Evolutionary conservation across 2,888 invertebrate species (phyloP).

Genomic region (Callyntrura sp.): DNA sequence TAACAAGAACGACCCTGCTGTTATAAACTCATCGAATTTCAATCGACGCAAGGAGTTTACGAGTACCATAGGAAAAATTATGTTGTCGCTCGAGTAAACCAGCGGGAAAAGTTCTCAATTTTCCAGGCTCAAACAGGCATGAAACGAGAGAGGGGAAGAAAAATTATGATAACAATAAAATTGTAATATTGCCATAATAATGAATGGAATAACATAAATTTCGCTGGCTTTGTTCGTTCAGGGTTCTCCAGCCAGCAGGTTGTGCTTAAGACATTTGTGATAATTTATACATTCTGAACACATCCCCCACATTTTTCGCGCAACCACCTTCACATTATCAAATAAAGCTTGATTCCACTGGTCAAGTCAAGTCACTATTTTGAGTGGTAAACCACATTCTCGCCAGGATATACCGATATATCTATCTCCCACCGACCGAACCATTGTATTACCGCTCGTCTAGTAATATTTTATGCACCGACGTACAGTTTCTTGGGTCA

Average conservation of each 20-base stretch:
- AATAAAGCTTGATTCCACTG: too few relatives aligned
- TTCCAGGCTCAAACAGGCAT: background rate
- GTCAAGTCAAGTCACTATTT: background rate
- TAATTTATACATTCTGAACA: too few relatives aligned
- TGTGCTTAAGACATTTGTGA: too few relatives aligned
- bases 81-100: background rate
- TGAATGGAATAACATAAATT: too few relatives aligned
- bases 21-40: background rate
- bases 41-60: background rate
- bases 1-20: background rate
- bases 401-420: background rate
- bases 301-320: too few relatives aligned
- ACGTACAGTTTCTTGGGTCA: background rate
- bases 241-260: too few relatives aligned
- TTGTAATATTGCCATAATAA: too few relatives aligned
- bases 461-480: background rate
- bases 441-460: too few relatives aligned
- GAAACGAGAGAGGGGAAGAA: background rate
- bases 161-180: too few relatives aligned
- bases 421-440: background rate
- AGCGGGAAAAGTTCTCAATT: background rate
- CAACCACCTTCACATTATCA: too few relatives aligned
- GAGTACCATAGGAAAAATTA: background rate
- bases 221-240: too few relatives aligned
- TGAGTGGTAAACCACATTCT: background rate